These are phyloP conservation scores for Odocoileus virginianus DNA, from an alignment of 2,113 vertebrate genomes.

Conservation along the genomic window DNA sequence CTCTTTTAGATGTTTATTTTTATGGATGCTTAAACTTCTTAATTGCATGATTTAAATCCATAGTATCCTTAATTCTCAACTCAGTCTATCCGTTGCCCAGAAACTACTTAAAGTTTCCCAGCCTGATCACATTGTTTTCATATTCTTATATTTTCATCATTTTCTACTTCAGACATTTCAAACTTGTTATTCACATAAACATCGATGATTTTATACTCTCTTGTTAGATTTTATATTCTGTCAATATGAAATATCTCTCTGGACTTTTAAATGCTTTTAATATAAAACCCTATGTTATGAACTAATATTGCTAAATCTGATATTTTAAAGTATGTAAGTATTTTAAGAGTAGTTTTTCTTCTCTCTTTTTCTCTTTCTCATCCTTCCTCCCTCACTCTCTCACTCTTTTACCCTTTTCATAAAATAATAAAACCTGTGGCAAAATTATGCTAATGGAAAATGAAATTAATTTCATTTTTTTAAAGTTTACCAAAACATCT, in stretches of 20 bases:
- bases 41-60: background rate
- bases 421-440: background rate
- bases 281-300: background rate
- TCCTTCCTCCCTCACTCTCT: background rate
- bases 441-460: background rate
- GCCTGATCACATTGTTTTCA: background rate
- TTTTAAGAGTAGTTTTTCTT: background rate
- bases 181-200: background rate
- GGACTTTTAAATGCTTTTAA: background rate
- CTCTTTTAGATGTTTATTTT: background rate
- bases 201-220: background rate
- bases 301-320: background rate
- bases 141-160: background rate
- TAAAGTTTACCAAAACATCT: background rate
- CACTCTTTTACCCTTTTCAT: background rate
- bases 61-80: background rate
- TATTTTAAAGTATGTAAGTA: background rate
- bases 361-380: background rate
- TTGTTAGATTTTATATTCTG: background rate
- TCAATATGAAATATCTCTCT: background rate
- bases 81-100: background rate
- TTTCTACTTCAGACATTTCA: conserved; percentile 14
- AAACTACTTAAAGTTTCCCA: background rate
- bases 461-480: background rate
- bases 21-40: background rate